phyloP scores from a whole-genome alignment of 2,888 invertebrate species.

The Toxonevra muliebris region DNA sequence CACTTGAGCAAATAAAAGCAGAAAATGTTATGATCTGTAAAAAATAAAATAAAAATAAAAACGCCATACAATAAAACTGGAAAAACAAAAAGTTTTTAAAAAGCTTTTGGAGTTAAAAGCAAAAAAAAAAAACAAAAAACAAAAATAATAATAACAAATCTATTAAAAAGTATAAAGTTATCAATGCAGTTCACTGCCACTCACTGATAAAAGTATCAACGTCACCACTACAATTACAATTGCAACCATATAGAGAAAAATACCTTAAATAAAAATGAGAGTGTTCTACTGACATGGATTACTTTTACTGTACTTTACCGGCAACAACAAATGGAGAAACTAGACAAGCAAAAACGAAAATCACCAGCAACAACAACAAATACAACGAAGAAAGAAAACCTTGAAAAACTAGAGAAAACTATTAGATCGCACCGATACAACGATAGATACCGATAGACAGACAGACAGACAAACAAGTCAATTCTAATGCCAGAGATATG shows the following conservation, averaged over 20 bases:
- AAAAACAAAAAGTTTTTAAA: conserved; percentile 7
- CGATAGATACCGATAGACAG: neutral
- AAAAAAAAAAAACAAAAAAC: conserved; percentile 6
- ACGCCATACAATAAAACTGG: conserved; percentile 24
- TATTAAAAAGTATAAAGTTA: conserved; percentile 4
- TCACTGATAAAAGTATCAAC: neutral
- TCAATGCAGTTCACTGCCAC: neutral
- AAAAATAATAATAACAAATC: conserved; percentile 2
- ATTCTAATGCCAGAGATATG: conserved; percentile 16
- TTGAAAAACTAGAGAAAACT: conserved; percentile 25
- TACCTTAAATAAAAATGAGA: conserved; percentile 52
- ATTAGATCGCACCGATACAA: neutral
- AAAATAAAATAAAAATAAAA: conserved; percentile 10
- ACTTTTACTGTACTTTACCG: conserved; percentile 42
- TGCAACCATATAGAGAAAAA: conserved; percentile 12
- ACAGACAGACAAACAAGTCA: conserved; percentile 8
- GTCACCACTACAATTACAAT: neutral
- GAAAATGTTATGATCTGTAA: neutral
- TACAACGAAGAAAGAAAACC: conserved; percentile 23
- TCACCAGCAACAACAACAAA: conserved; percentile 23
- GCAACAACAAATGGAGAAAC: conserved; percentile 28
- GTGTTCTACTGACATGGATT: conserved; percentile 63
- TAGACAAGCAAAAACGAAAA: conserved; percentile 5
- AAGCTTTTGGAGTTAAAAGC: too few species aligned
- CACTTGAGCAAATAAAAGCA: neutral